Base-by-base conservation (phyloP, 2,888 invertebrate genomes). In the Melikaiella ostensackeni region DNA sequence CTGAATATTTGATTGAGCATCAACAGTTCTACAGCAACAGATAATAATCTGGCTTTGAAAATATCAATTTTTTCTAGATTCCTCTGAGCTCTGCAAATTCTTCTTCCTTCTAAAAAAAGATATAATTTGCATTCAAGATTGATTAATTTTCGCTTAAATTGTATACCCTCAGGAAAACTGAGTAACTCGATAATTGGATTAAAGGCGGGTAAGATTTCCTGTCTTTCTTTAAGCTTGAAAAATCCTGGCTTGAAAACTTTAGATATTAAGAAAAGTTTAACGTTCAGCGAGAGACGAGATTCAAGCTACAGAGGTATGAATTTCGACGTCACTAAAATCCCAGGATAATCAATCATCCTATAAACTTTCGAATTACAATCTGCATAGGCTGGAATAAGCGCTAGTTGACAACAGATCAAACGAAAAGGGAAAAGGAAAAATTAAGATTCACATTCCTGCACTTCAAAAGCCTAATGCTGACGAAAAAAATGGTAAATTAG, bases 251-350 rank as follows among this genome's bases (percentile, higher is more conserved):
- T 57, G 57, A 24, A 57, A 57, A 57, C 57, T 57, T 57, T 57
- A 57, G 57, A 57, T 57, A 57, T 57, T 57, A 57, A 57, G 24
- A 57, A 57, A 57, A 57, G 57, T 57, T 57, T 57, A 24, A 57
- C 57, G 24, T 13, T 57, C 24, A 57, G 57, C 24, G 24, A 11
- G 57, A 57, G 13, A 24, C 13, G 24, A 11, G 24, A 57, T 57
- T 24, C 11, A 24, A 57, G 57, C 57, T 24, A 57, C 57, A 24
- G 5, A 57, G 57, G 24, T 57, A 24, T 57, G 24, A 57, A 57
- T 57, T 57, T 24, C 57, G 57, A 24, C 24, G 57, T 57, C 24
- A 57, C 55, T 55, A 9, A 57, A 57, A 57, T n/a, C n/a, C 57
- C 9, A 57, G 57, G 57, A 57, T 57, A 57, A 57, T 57, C 57